phyloP scores from a whole-genome alignment of 2,797 vertebrate species.

The Acanthurus tractus region DNA sequence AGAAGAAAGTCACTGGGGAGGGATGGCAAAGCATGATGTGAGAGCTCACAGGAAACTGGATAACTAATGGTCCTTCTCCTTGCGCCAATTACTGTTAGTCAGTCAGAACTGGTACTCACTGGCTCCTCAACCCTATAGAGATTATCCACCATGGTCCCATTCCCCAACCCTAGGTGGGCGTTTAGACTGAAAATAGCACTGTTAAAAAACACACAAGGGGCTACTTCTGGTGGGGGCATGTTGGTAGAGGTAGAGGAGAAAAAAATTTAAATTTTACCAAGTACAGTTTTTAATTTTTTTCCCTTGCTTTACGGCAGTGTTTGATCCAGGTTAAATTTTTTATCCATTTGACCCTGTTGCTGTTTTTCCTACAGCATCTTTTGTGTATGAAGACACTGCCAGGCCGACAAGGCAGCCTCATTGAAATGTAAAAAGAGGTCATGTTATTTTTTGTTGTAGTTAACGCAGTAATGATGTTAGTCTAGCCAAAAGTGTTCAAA shows the following conservation, averaged over 20 bases:
- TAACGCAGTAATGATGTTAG: neutral
- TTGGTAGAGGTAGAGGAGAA: neutral
- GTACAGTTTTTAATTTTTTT: neutral
- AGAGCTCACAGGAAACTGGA: conserved; percentile 53
- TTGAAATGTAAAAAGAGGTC: neutral
- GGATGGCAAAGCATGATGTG: conserved; percentile 32
- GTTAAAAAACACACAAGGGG: conserved; percentile 8
- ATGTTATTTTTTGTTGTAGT: neutral
- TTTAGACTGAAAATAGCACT: conserved; percentile 14
- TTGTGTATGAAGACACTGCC: neutral
- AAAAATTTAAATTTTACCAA: neutral
- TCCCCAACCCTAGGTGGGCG: neutral
- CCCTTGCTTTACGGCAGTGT: neutral
- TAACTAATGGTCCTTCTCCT: conserved; percentile 70
- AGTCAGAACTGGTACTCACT: conserved; percentile 63
- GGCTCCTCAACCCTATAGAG: conserved; percentile 51
- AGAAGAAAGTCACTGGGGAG: conserved; percentile 31
- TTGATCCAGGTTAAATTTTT: neutral
- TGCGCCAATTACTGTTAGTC: conserved; percentile 63
- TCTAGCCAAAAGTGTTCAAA: conserved; percentile 8
- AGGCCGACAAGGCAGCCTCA: neutral
- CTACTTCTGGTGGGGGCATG: neutral
- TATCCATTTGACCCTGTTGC: neutral
- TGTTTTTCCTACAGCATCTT: neutral
- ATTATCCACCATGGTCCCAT: conserved; percentile 43